Evolutionary conservation across 2,113 vertebrate genomes (phyloP).

Genomic region (Stegostoma tigrinum): DNA sequence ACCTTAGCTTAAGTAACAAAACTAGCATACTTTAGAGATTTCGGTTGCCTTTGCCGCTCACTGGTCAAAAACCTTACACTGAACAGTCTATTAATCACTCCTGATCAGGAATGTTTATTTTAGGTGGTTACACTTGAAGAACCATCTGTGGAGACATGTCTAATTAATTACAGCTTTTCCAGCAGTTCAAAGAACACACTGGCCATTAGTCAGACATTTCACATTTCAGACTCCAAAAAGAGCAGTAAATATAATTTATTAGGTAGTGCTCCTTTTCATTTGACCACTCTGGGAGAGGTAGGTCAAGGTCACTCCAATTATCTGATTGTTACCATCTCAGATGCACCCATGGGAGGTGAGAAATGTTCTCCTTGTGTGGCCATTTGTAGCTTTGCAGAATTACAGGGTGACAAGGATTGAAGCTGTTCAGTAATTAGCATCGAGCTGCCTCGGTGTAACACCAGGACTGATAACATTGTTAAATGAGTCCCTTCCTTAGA

Average conservation of each 20-base stretch:
- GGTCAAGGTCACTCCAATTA: conserved; percentile 45
- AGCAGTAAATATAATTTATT: conserved; percentile 44
- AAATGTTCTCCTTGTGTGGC: conserved; percentile 54
- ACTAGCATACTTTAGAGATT: background rate
- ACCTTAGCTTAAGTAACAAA: background rate
- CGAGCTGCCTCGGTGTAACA: background rate
- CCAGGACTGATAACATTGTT: background rate
- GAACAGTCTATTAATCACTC: conserved; percentile 30
- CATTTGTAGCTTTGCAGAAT: conserved; percentile 45
- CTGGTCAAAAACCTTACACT: background rate
- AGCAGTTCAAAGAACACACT: conserved; percentile 33
- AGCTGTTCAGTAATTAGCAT: background rate
- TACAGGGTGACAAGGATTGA: conserved; percentile 38
- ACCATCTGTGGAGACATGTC: background rate
- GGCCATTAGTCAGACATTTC: conserved; percentile 18
- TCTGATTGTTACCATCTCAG: conserved; percentile 44
- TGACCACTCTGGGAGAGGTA: conserved; percentile 43
- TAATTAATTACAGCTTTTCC: conserved; percentile 33
- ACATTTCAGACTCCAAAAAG: conserved; percentile 44
- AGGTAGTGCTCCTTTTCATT: conserved; percentile 45
- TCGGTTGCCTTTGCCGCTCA: background rate
- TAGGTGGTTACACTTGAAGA: conserved; percentile 37
- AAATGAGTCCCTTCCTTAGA: conserved; percentile 32
- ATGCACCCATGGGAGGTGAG: conserved; percentile 42
- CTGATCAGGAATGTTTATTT: conserved; percentile 39